Evolutionary conservation across 2,888 invertebrate genomes (phyloP).

Genomic region (Germaria angustata): DNA sequence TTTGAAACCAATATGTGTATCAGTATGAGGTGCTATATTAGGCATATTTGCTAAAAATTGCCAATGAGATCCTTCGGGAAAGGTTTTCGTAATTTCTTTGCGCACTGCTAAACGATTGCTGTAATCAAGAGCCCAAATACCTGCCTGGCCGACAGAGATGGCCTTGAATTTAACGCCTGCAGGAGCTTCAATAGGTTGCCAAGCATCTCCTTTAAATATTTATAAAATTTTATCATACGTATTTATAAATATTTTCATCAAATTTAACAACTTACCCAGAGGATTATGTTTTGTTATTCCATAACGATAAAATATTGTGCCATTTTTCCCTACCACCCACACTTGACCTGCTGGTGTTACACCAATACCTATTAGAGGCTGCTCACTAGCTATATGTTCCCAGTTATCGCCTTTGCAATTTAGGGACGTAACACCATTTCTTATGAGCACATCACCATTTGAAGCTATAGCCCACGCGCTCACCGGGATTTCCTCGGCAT

Average conservation of each 20-base stretch:
- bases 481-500: slow-evolving; percentile 79
- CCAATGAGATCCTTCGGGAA: slow-evolving; percentile 93
- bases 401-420: slow-evolving; percentile 85
- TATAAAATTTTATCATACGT: background rate
- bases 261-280: slow-evolving; percentile 79
- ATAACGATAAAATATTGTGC: slow-evolving; percentile 88
- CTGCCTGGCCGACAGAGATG: slow-evolving; percentile 86
- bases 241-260: background rate
- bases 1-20: slow-evolving; percentile 83
- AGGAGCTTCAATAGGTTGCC: slow-evolving; percentile 90
- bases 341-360: slow-evolving; percentile 85
- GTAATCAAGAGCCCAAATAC: slow-evolving; percentile 91
- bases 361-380: slow-evolving; percentile 86
- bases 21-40: slow-evolving; percentile 82
- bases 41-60: slow-evolving; percentile 84
- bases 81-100: slow-evolving; percentile 86
- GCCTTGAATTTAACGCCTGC: slow-evolving; percentile 85
- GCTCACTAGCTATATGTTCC: slow-evolving; percentile 84
- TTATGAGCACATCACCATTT: slow-evolving; percentile 91
- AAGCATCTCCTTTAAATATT: slow-evolving; percentile 81
- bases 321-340: slow-evolving; percentile 94
- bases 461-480: slow-evolving; percentile 92
- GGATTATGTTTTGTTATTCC: slow-evolving; percentile 86
- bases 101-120: slow-evolving; percentile 88
- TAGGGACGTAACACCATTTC: slow-evolving; percentile 87